Base-by-base conservation (phyloP, 1,140 invertebrate species). In the Drosophila tsacasi region DNA sequence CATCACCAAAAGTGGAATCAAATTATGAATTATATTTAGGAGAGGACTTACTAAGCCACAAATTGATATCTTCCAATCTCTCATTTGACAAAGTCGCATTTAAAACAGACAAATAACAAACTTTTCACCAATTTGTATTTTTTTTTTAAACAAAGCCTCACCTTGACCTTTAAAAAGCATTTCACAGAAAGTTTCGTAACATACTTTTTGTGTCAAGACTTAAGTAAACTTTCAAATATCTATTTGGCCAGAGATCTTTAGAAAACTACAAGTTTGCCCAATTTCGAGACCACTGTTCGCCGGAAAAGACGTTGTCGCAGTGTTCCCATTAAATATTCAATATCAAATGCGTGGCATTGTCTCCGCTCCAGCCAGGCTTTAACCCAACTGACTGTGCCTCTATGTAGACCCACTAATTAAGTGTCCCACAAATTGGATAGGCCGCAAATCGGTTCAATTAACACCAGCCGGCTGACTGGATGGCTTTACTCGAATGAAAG, bases 391-490 rank as follows among this genome's bases (percentile, higher is more conserved):
- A 5, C 32, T 37, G 15, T 1, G 32, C 5, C 54, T 47, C 57
- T 64, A 47, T 63, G 75, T 60, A 55, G 77, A 42, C 52, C 61
- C 59, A 57, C 62, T 84, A 81, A 89, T 89, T 89, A 76, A 81
- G 75, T 76, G 64, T 46, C 50, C 58, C 68, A 32, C 50, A 49
- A 46, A 85, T 74, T 68, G 52, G 71, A 74, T 71, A 72, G 62
- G 10, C 65, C 25, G 71, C 62, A 81, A 87, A 84, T 81, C 65
- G 67, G 47, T 71, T 71, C 62, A 79, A 90, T 81, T 90, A 79
- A 66, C 68, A 62, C 21, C 52, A 35, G 46, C 37, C 12, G 57
- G 30, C 8, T 55, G 61, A 8, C 58, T 81, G 46, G 40, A 50
- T 58, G 71, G 54, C 54, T 84, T 76, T 77, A 77, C 54, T 74